Evolutionary conservation across 2,888 invertebrate species (phyloP), one percentile per base, ranked within the genome.

Genomic region (Meandrusa payeni): DNA sequence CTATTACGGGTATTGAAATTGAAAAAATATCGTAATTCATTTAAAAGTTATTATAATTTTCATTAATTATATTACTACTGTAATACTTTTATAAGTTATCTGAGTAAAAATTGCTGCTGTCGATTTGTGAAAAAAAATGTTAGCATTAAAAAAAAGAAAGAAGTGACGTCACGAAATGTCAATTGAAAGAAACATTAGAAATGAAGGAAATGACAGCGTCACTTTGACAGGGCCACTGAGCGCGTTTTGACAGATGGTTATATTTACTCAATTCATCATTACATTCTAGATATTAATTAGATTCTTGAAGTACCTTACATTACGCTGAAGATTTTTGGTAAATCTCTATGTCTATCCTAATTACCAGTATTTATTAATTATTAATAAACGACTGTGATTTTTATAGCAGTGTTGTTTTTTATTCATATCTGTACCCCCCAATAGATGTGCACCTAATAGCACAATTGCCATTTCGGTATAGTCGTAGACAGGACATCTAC

Each of bases 381-480:
- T 61, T 70, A 82, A 82, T 85, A 87, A 86, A 87, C 82, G 81
- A 85, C 86, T 87, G 86, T 87, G 86, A 87, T 87, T 86, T 85
- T 86, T 82, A 80, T 80, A 77, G 19, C 5, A 7, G 17, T 24
- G 24, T 31, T 31, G 29, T 42, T 36, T 42, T n/a, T 17, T 34
- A 27, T 13, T 38, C 3, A 7, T 19, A 7, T 12, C 5, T 6
- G 5, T 15, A 6, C 13, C 5, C 2, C 1, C 12, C 3, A n/a
- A n/a, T 13, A 3, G 11, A 6, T 3, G n/a, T n/a, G 2, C 12
- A 15, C 22, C 2, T 6, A 3, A 7, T 2, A n/a, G 17, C 17
- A 29, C n/a, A n/a, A n/a, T n/a, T n/a, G n/a, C n/a, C n/a, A n/a
- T n/a, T n/a, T n/a, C n/a, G n/a, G n/a, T n/a, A n/a, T 7, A 15